Evolutionary conservation across 2,888 invertebrate species (phyloP), one percentile per base, ranked within the genome.

Genomic region (Trisateles emortualis): DNA sequence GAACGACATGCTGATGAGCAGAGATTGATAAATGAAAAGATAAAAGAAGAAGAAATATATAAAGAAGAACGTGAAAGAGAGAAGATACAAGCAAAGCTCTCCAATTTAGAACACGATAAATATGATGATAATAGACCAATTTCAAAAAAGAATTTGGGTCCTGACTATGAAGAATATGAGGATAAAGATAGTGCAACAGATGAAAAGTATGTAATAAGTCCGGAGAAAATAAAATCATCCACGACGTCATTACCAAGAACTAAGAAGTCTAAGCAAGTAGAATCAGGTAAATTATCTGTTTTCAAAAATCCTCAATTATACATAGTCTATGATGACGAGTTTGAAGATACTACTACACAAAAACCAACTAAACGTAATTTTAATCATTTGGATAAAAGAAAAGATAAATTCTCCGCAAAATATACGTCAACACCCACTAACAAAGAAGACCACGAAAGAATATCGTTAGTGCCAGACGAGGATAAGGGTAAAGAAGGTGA

Each of bases 1-100:
- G 73, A 79, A 52, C 79, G 89, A 13, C 92, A 92, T 52, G 85
- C 81, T 10, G 65, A 79, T 59, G 92, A 92, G 72, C 90, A 90
- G 59, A 80, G 79, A 64, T 61, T 65, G 1, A 83, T 91, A 68
- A 80, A 84, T 9, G 88, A 91, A 53, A 88, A 83, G 68, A 63
- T 77, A 0, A 89, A 87, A 68, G 88, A 88, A 72, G 91, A 92
- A 64, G 88, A 88, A 68, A 72, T 87, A 44, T 75, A 76, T n/a
- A 75, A 81, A 70, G 86, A 91, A 66, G 83, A 88, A 55, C 76
- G 72, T 4, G 85, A 86, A 57, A 79, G 81, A 57, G 83, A 85
- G 44, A 78, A 69, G 4, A 48, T 69, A 39, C 42, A 56, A 55
- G 57, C 50, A 11, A 60, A 58, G 33, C 63, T 71, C 24, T 70